Evolutionary conservation across 2,888 invertebrate species (phyloP).

Genomic region (Melieria crassipennis): DNA sequence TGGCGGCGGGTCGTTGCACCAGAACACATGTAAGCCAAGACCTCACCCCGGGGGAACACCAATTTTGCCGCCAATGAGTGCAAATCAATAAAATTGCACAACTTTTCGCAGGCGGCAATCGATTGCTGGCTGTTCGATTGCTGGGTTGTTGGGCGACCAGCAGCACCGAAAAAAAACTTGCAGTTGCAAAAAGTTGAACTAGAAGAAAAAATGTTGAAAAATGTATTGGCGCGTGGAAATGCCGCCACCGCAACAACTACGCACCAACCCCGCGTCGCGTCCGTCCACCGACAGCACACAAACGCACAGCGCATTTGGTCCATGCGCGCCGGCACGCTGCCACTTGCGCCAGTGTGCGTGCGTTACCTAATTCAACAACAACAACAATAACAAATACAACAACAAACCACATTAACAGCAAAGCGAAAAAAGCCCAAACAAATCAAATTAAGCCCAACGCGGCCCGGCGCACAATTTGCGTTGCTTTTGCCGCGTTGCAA

Average conservation of each 20-base stretch:
- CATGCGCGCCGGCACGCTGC: too few species aligned
- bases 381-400: conserved; percentile 1
- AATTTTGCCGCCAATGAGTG: conserved; percentile 33
- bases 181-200: too few species aligned
- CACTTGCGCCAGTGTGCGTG: conserved; percentile 13
- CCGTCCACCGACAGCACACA: neutral
- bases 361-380: neutral
- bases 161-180: too few species aligned
- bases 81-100: conserved; percentile 38
- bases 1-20: neutral
- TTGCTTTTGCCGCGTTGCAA: conserved; percentile 11
- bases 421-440: too few species aligned
- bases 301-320: neutral
- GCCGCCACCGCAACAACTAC: conserved; percentile 1
- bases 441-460: conserved; percentile 19
- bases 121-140: neutral
- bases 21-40: conserved; percentile 33
- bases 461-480: conserved; percentile 14
- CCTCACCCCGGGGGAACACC: conserved; percentile 27
- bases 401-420: conserved; percentile 8
- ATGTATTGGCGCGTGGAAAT: conserved; percentile 5
- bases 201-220: neutral
- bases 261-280: neutral
- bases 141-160: too few species aligned
- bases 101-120: conserved; percentile 21